Base-by-base conservation (phyloP, 2,797 vertebrate genomes). In the Neosilurus mollespiculum region DNA sequence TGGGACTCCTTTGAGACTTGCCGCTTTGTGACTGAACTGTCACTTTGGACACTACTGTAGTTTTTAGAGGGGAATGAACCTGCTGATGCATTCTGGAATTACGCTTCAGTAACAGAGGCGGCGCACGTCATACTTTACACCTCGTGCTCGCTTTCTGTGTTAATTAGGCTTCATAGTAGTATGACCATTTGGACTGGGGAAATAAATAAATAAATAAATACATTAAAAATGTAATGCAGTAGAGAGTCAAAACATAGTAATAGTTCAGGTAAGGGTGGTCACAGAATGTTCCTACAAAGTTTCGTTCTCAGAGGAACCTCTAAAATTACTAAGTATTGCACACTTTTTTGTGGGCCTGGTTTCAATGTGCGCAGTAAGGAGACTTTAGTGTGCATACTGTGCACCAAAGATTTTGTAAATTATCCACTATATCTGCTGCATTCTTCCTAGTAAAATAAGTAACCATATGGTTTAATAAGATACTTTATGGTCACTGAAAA, bases 301-400 rank as follows among this genome's bases (percentile, higher is more conserved):
- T 58, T 64, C n/a, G 5, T 18, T 37, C 16, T 67, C 18, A 22
- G 37, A 37, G 1, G 30, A 37, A 30, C 34, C 43, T 37, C 22
- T 43, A 71, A 86, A 86, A 16, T 30, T 69, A 78, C 79, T 81
- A 87, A 64, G 78, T n/a, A n/a, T n/a, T n/a, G 16, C 14, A 70
- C 24, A 26, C 64, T 49, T 56, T 34, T 61, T 24, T 24, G 58
- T 37, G 10, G 9, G 61, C n/a, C 24, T 64, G 77, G 70, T 82
- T n/a, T 77, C 2, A 9, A 9, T 22, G 3, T 78, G 59, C 83
- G 62, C 64, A 61, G 51, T 80, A 75, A 58, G 71, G 26, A 26
- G 51, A 75, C 24, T 75, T 22, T 20, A 75, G 18, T 3, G 12
- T 53, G 6, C 3, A 24, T 14, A 51, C 69, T n/a, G 20, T 49